phyloP scores from a whole-genome alignment of 2,797 vertebrate genomes.

The Pitangus sulphuratus region DNA sequence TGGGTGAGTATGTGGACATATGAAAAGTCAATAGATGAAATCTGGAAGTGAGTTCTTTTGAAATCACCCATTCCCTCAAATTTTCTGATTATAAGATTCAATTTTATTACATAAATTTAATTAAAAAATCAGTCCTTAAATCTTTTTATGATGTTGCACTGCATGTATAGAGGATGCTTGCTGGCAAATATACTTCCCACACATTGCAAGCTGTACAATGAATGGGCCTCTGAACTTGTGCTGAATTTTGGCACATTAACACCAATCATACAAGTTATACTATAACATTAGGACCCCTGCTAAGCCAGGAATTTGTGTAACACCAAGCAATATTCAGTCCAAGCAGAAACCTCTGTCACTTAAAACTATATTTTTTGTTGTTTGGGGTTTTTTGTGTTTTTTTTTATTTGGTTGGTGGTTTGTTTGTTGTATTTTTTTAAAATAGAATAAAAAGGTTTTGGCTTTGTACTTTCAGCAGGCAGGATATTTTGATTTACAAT shows the following conservation, averaged over 20 bases:
- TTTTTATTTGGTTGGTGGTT: background rate
- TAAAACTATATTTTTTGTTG: background rate
- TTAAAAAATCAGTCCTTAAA: background rate
- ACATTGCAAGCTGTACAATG: background rate
- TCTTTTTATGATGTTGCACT: background rate
- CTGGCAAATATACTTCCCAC: background rate
- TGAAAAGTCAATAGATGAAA: background rate
- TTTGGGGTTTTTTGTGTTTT: background rate
- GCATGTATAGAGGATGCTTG: background rate
- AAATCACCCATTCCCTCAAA: background rate
- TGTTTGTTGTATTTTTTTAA: background rate
- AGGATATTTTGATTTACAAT: background rate
- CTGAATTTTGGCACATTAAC: background rate
- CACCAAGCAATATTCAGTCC: background rate
- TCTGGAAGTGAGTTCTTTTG: background rate
- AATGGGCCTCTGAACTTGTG: background rate
- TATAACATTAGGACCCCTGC: background rate
- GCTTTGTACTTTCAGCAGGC: background rate
- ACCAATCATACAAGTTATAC: background rate
- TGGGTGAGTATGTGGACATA: rapidly evolving
- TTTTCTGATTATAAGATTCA: background rate
- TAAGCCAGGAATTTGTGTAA: background rate
- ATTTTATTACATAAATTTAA: background rate
- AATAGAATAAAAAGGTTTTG: background rate
- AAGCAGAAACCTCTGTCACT: background rate